These are phyloP conservation scores for Cecropterus lyciades DNA, from an alignment of 1,140 invertebrate genomes.

Conservation along the genomic window DNA sequence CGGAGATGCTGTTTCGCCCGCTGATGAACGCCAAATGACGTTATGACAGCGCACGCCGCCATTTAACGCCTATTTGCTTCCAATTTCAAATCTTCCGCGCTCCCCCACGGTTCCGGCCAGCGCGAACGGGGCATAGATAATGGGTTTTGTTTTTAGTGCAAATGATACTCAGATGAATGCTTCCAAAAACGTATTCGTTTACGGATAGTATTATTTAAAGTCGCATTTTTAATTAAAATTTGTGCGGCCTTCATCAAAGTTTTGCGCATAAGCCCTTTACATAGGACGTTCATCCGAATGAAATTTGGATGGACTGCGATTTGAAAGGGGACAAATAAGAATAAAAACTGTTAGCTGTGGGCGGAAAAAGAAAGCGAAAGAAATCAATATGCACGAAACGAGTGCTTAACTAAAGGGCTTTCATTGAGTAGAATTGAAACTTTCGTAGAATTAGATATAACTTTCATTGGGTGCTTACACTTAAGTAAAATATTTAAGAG, in stretches of 20 bases:
- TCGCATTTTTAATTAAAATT: conserved; percentile 56
- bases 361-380: conserved; percentile 66
- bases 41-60: conserved; percentile 82
- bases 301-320: conserved; percentile 62
- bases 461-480: no score
- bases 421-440: conserved; percentile 15
- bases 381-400: conserved; percentile 59
- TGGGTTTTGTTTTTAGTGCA: conserved; percentile 64
- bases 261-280: conserved; percentile 50
- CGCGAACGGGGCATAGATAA: conserved; percentile 71
- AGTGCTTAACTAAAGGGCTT: background rate
- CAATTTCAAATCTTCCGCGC: conserved; percentile 81
- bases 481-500: no score
- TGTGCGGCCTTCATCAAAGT: conserved; percentile 45
- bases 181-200: conserved; percentile 14
- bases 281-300: conserved; percentile 62
- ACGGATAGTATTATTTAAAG: conserved; percentile 22
- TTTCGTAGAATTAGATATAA: no score
- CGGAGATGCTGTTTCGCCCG: conserved; percentile 78
- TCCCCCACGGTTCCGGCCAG: conserved; percentile 72
- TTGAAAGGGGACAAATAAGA: conserved; percentile 61
- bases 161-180: conserved; percentile 28
- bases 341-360: conserved; percentile 62
- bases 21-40: conserved; percentile 83
- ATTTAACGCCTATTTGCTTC: conserved; percentile 84